phyloP scores from a whole-genome alignment of 1,140 invertebrate species.

The Lepidurus couesii region DNA sequence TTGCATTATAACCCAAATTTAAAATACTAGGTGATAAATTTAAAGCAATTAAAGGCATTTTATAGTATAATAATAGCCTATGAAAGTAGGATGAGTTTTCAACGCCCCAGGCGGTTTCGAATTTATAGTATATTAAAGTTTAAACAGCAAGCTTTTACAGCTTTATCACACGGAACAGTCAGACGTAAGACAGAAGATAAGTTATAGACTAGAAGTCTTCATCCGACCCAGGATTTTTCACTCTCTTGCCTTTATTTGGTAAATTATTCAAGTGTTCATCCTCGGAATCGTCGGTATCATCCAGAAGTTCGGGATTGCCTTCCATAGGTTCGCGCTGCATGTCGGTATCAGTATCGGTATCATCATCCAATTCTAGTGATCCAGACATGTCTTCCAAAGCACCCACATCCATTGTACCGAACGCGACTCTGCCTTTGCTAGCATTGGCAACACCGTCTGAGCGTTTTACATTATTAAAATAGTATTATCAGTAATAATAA shows the following conservation, averaged over 20 bases:
- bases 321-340: neutral
- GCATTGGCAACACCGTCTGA: neutral
- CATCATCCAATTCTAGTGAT: neutral
- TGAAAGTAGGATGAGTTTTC: no score
- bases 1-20: no score
- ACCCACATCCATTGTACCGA: neutral
- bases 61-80: no score
- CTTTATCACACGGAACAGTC: neutral
- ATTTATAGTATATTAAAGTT: neutral
- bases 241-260: conserved; percentile 27
- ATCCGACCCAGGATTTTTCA: neutral
- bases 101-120: no score
- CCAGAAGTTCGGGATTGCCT: neutral
- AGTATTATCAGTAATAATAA: neutral
- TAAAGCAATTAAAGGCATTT: no score
- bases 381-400: neutral
- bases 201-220: neutral
- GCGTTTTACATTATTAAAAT: neutral
- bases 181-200: neutral
- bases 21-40: no score
- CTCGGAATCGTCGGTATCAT: conserved; percentile 1
- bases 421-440: neutral
- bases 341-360: neutral
- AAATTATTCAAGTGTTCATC: conserved; percentile 27
- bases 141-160: neutral